A percentile compares a stretch with the other conserved stretches of the same genome.
These are phyloP conservation scores for Aeoliscus strigatus DNA, from an alignment of 2,797 vertebrate genomes.

Conservation along the genomic window DNA sequence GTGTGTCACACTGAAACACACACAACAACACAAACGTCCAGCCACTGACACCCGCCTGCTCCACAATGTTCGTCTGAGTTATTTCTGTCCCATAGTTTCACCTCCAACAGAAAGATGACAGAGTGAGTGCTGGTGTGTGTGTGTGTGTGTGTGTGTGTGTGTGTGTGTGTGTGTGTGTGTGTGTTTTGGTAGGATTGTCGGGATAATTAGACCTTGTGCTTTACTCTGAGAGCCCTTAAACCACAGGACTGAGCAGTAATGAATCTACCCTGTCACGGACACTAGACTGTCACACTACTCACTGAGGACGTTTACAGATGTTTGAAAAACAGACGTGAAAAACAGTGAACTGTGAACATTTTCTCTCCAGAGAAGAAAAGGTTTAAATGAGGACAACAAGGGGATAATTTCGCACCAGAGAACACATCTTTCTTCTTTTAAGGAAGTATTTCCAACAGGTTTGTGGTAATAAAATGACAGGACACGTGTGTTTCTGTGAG, in stretches of 20 bases:
- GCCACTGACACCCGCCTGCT: constrained; percentile 29
- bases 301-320: constrained; percentile 39
- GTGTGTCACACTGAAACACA: too few species aligned
- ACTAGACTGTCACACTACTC: constrained; percentile 32
- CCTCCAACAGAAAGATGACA: constrained; percentile 52
- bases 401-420: too few species aligned
- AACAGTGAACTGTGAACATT: too few species aligned
- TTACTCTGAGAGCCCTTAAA: constrained; percentile 61
- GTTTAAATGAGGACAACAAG: constrained; percentile 51
- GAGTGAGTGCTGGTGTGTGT: constrained; percentile 30
- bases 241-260: constrained; percentile 62
- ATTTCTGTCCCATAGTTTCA: constrained; percentile 56
- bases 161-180: constrained; percentile 31
- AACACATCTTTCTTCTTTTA: too few species aligned
- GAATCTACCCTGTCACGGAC: constrained; percentile 63
- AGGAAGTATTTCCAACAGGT: too few species aligned
- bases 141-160: constrained; percentile 13
- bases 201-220: constrained; percentile 70
- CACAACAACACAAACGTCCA: constrained; percentile 28
- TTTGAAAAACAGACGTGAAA: constrained; percentile 52
- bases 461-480: too few species aligned
- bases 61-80: constrained; percentile 44
- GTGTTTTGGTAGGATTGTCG: too few species aligned
- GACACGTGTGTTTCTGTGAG: too few species aligned
- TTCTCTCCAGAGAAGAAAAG: too few species aligned